phyloP scores from a whole-genome alignment of 1,140 invertebrate species.

The Heterodera schachtii region DNA sequence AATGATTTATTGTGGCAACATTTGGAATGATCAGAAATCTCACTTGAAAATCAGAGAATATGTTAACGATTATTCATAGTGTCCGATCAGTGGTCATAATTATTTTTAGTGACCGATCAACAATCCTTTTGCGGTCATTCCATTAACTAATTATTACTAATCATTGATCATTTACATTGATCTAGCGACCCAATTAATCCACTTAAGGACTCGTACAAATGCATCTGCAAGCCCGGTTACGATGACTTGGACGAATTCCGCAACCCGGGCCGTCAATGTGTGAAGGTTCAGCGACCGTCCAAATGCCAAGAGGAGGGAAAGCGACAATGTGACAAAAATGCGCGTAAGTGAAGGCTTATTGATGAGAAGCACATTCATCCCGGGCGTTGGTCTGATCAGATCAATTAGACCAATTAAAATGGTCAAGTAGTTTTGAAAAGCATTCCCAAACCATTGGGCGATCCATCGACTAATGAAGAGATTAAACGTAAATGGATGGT shows the following conservation, averaged over 20 bases:
- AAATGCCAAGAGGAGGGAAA: constrained; percentile 50
- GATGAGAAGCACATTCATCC: neutral
- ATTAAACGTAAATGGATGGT: no score
- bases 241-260: constrained; percentile 62
- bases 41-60: no score
- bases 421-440: no score
- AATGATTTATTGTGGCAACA: no score
- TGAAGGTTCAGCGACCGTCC: constrained; percentile 61
- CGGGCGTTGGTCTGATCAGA: no score
- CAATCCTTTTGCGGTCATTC: no score
- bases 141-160: constrained; percentile 23
- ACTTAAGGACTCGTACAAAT: constrained; percentile 57
- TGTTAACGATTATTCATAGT: no score
- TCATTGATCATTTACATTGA: constrained; percentile 9
- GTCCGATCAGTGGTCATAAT: no score
- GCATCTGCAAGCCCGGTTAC: constrained; percentile 63
- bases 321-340: constrained; percentile 63
- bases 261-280: constrained; percentile 62
- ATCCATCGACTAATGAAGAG: no score
- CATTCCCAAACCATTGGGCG: neutral
- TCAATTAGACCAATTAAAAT: no score
- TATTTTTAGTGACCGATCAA: no score
- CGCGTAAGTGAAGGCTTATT: constrained; percentile 35
- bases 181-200: neutral
- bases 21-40: no score